Base-by-base conservation (phyloP, 53 echinoderm and acorn worm genomes). In the Luidia sarsii region DNA sequence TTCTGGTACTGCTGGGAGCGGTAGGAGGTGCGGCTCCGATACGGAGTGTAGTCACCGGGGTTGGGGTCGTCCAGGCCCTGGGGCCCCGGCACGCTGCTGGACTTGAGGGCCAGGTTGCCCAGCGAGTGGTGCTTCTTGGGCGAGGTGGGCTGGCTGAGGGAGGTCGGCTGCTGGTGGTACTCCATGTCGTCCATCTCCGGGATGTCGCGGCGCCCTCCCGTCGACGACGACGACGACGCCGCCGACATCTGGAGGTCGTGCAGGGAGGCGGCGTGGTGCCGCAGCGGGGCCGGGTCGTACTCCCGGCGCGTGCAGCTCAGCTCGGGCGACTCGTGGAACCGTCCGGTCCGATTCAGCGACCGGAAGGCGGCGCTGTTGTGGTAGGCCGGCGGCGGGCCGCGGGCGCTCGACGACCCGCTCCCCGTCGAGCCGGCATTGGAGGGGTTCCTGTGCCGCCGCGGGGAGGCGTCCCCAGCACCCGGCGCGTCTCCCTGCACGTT, bases 111-210 rank as follows among this genome's bases (percentile, higher is more conserved):
- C 22, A 99, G 68, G 63, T 99, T 93, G 16, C 94, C 99, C 37
- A 94, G 48, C 0, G 99, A 99, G 15, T 70, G 85, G 67, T 99
- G 99, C 60, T 94, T 99, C 87, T 94, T 94, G 0, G 94, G 99
- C 36, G 99, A 91, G 10, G 91, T 86, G 6, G 90, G 88, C 66
- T 96, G 96, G 22, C 89, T 90, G 1, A 80, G 82, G 19, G 90
- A 87, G 1, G 85, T 91, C 2, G 83, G 82, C 20, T 87, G 93
- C 30, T 86, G 89, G 39, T 87, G 86, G 57, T 88, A 96, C 28
- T 79, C 89, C 10, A 86, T 68, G 54, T 80, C 88, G 36, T 89
- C 87, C 13, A 64, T 46, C 23, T 81, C 70, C 3, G 70, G 71
- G 49, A 49, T 64, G 52, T 87, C 81, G 37, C 50, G 48, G 21